Evolutionary conservation across 2,113 vertebrate species (phyloP), one percentile per base, ranked within the genome.

Genomic region (Paradoxurus hermaphroditus): DNA sequence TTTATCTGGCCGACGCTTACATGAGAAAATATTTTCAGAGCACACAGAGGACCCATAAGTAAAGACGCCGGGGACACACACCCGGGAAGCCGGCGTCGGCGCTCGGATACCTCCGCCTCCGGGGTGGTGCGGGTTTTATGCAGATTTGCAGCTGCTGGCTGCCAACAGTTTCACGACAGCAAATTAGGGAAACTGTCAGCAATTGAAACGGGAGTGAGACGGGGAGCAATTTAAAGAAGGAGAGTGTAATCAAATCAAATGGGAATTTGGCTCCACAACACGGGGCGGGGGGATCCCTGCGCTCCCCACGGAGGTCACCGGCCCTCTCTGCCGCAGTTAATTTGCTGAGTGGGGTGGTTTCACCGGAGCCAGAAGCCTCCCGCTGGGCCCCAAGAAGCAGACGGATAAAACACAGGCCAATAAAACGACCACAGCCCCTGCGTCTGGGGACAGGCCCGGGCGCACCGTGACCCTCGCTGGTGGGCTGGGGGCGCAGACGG

Each of bases 51-150:
- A 10, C 11, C 41, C 31, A 0, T 0, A 23, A 31, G 34, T 4
- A 15, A 39, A 44, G 56, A 4, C 2, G 18, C 41, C 1, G 0
- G 0, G 49, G 82, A 25, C 3, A 0, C 25, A 0, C 2, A 7
- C 53, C 59, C 6, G 0, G 49, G 84, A 44, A 5, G 56, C 53
- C 0, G 0, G 59, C 56, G 13, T 0, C 0, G 0, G 41, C 65
- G 19, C 19, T 0, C 2, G 7, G 27, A 75, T 1, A 2, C 31
- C 78, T 1, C 29, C 0, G 16, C 78, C 7, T 15, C 65, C 1
- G 3, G 59, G 82, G n/a, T 2, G 4, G 34, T 27, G 13, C 1
- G 3, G n/a, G 0, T 82, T 56, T 41, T 27, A 51, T 67, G 86
- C 36, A 53, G 19, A 29, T 41, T 44, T 27, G 81, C 67, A 70